Conservation (phyloP, 2,888 invertebrate genomes). For the Bhutanitis thaidina region DNA sequence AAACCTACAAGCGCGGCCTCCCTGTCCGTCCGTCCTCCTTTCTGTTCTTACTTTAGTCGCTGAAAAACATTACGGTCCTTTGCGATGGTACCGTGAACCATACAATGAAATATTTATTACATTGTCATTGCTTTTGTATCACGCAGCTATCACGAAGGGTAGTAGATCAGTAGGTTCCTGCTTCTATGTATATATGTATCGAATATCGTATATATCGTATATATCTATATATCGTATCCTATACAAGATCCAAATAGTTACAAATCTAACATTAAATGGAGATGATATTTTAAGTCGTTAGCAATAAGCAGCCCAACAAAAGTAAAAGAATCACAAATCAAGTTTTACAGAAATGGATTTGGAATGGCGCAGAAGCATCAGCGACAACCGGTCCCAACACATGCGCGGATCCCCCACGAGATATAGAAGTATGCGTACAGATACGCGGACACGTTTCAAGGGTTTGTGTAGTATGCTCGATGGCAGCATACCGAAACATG, state of each 20-base stretch:
- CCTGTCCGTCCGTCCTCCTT: neutral
- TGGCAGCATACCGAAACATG: no score
- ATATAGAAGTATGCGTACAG: no score
- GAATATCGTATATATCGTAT: no score
- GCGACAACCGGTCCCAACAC: constrained; percentile 13
- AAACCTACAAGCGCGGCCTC: neutral
- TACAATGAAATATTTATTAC: no score
- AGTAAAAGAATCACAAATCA: neutral
- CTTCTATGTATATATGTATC: no score
- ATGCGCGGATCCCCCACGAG: neutral
- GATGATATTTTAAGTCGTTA: neutral
- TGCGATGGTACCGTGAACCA: neutral
- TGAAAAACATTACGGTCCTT: neutral
- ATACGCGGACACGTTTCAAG: neutral
- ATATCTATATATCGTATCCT: no score
- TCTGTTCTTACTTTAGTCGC: neutral
- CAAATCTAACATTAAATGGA: neutral
- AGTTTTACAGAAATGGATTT: neutral
- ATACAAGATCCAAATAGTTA: no score
- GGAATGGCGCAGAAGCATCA: neutral
- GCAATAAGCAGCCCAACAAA: neutral
- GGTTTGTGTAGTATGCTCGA: no score
- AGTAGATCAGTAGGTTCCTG: no score
- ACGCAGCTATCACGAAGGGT: no score
- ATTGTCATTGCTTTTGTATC: no score